Conservation (phyloP, 2,888 invertebrate species). For the Dexiosoma caninum region DNA sequence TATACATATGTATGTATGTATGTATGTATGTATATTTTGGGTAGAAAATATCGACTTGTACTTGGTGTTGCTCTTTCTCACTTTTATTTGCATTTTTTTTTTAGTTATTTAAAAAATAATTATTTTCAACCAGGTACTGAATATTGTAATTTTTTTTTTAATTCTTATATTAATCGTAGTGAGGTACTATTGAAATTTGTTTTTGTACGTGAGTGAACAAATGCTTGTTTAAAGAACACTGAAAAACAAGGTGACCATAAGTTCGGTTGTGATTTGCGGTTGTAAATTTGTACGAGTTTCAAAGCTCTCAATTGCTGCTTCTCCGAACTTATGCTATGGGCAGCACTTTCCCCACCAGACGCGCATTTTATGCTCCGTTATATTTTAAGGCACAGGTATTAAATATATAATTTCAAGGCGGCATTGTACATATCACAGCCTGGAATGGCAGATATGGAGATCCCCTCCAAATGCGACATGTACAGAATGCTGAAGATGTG, state of each 20-base stretch:
- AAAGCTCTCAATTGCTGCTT: no score
- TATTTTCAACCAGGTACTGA: slow-evolving; percentile 54
- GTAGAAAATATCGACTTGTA: slow-evolving; percentile 40
- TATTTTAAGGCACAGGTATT: no score
- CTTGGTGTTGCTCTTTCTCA: slow-evolving; percentile 10
- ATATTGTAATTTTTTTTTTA: neutral
- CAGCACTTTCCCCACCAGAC: no score
- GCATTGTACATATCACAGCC: no score
- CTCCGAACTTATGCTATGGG: no score
- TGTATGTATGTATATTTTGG: neutral
- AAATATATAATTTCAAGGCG: no score
- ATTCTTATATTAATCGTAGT: slow-evolving; percentile 17
- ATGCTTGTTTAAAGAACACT: slow-evolving; percentile 42
- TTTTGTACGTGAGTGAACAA: slow-evolving; percentile 13
- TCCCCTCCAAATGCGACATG: no score
- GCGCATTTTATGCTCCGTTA: no score
- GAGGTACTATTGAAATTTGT: slow-evolving; percentile 51
- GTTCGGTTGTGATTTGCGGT: slow-evolving; percentile 13
- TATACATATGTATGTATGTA: neutral
- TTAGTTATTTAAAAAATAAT: no score
- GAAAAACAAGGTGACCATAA: neutral
- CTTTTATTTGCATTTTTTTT: neutral
- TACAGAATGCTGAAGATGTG: no score
- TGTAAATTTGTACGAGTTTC: no score
- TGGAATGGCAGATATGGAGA: no score